Percentiles rank a stretch among this genome's conserved stretches.
Evolutionary conservation across 1,140 invertebrate genomes (phyloP).

Genomic region (Bathynomus jamesi): DNA sequence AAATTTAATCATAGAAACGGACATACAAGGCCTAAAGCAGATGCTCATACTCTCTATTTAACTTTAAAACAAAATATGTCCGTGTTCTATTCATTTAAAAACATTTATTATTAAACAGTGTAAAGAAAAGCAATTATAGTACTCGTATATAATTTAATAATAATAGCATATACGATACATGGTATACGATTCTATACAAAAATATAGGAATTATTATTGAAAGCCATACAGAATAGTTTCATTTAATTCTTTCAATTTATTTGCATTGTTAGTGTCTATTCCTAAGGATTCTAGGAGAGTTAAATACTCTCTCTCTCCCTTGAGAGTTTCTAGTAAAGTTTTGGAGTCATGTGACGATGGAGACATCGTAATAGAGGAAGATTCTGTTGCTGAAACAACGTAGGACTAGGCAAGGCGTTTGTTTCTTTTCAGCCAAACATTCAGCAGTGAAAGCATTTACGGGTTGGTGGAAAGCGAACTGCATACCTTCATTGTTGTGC

Average conservation of each 20-base stretch:
- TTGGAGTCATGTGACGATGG: conserved; percentile 28
- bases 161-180: too few relatives aligned
- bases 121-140: too few relatives aligned
- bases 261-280: conserved; percentile 8
- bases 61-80: too few relatives aligned
- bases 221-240: conserved; percentile 20
- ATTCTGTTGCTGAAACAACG: conserved; percentile 61
- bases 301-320: conserved; percentile 10
- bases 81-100: too few relatives aligned
- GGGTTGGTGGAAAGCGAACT: conserved; percentile 65
- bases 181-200: too few relatives aligned
- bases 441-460: conserved; percentile 60
- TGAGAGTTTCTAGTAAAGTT: conserved; percentile 22
- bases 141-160: too few relatives aligned
- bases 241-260: conserved; percentile 15
- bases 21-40: too few relatives aligned
- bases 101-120: too few relatives aligned
- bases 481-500: conserved; percentile 56
- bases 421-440: conserved; percentile 46
- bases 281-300: conserved; percentile 13
- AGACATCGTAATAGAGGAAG: conserved; percentile 47
- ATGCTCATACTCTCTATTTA: too few relatives aligned
- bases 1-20: too few relatives aligned
- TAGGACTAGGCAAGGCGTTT: conserved; percentile 57
- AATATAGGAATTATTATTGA: not conserved